phyloP scores from a whole-genome alignment of 2,888 invertebrate genomes.

The Abscondita cerata region DNA sequence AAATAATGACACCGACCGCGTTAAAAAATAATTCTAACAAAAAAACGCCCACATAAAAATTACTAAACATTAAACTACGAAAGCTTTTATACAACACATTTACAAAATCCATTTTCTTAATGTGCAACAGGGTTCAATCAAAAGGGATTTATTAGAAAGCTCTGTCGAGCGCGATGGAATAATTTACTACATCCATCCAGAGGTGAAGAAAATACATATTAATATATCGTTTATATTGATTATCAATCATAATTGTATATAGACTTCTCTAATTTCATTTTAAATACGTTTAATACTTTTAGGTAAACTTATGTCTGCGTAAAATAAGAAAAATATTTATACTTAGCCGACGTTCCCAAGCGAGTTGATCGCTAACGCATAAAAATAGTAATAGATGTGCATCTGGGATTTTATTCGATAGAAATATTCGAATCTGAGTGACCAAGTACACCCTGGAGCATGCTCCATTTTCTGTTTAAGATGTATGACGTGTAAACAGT shows the following conservation, averaged over 20 bases:
- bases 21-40: constrained; percentile 11
- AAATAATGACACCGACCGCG: constrained; percentile 8
- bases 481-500: constrained; percentile 34
- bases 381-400: constrained; percentile 41
- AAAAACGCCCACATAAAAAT: constrained; percentile 1
- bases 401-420: constrained; percentile 37
- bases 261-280: neutral
- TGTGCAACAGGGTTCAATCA: constrained; percentile 31
- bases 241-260: constrained; percentile 50
- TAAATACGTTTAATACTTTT: constrained; percentile 2
- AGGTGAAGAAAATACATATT: constrained; percentile 55
- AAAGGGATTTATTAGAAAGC: constrained; percentile 36
- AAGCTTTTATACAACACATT: constrained; percentile 18
- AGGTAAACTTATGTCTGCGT: constrained; percentile 17
- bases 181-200: constrained; percentile 36
- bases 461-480: constrained; percentile 37
- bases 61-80: constrained; percentile 13
- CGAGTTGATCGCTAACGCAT: constrained; percentile 38
- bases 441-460: constrained; percentile 40
- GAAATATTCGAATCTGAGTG: constrained; percentile 40
- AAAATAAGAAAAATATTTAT: constrained; percentile 21
- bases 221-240: constrained; percentile 58
- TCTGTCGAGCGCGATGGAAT: constrained; percentile 22
- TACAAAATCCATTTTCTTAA: constrained; percentile 33
- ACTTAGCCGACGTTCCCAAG: constrained; percentile 28